These are phyloP conservation scores for Arbacia lixula DNA, from an alignment of 53 echinoderm and acorn worm species.

Conservation along the genomic window DNA sequence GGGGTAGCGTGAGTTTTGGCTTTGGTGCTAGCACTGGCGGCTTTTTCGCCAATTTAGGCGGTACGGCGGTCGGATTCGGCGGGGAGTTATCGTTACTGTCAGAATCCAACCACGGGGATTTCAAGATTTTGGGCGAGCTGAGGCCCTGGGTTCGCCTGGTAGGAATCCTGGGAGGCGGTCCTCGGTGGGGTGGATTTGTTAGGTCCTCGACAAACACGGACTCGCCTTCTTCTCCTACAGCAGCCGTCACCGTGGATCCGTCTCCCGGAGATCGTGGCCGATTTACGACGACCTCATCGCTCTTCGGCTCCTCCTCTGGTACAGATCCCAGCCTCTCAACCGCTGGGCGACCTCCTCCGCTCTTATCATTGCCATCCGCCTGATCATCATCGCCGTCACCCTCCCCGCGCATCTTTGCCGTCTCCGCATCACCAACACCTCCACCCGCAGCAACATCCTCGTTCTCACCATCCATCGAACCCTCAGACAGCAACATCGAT, in stretches of 20 bases:
- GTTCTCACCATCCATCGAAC: not conserved
- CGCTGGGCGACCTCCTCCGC: not conserved
- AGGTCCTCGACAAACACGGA: conserved; percentile 7
- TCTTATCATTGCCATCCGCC: not conserved
- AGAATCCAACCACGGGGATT: too few species aligned
- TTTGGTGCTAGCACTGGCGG: not conserved
- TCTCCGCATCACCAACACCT: not conserved
- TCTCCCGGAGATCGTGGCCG: conserved; percentile 45
- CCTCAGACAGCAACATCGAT: not conserved
- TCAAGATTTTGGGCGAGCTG: not conserved
- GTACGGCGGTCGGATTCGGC: not conserved
- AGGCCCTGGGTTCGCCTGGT: not conserved
- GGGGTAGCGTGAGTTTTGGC: conserved; percentile 21
- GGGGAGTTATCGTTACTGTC: too few species aligned
- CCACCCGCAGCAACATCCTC: not conserved
- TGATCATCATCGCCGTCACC: conserved; percentile 20
- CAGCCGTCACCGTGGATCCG: conserved; percentile 2
- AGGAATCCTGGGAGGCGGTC: conserved; percentile 10
- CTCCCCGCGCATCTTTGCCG: not conserved
- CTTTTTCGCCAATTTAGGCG: too few species aligned
- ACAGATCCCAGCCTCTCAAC: not conserved
- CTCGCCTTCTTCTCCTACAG: not conserved
- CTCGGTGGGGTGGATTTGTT: not conserved
- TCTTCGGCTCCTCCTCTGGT: not conserved
- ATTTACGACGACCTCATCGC: not conserved